Percentiles rank a stretch among this genome's conserved stretches.
Evolutionary conservation across 35 echinoderm and acorn worm species (phyloP).

Genomic region (Heliocidaris erythrogramma): DNA sequence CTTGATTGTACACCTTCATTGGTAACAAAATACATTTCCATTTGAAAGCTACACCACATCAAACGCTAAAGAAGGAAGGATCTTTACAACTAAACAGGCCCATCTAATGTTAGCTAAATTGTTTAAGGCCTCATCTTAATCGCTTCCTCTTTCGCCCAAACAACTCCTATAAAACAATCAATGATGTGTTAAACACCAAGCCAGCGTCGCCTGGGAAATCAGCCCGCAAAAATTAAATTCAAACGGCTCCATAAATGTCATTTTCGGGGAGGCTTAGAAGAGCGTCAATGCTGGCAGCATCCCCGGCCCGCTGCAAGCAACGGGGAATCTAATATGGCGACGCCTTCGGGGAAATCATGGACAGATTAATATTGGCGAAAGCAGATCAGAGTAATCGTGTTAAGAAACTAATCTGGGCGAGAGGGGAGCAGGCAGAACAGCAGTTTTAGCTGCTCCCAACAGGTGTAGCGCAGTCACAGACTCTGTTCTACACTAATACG

Average conservation of each 20-base stretch:
- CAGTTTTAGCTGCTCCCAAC: constrained; percentile 48
- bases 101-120: constrained; percentile 7
- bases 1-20: not conserved
- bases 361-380: constrained; percentile 54
- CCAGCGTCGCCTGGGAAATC: constrained; percentile 26
- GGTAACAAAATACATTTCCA: not conserved
- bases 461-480: constrained; percentile 36
- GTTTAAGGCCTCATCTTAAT: constrained; percentile 34
- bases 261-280: constrained; percentile 41
- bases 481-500: constrained; percentile 48
- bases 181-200: constrained; percentile 37
- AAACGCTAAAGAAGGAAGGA: not conserved
- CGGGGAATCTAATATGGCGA: constrained; percentile 34
- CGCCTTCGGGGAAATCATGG: constrained; percentile 43
- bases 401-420: constrained; percentile 42
- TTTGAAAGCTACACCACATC: not conserved
- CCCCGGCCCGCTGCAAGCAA: constrained; percentile 21
- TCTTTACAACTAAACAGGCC: not conserved
- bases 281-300: constrained; percentile 5
- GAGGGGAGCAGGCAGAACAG: constrained; percentile 24
- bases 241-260: constrained; percentile 55
- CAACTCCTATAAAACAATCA: constrained; percentile 39
- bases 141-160: constrained; percentile 25
- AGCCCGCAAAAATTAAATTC: constrained; percentile 47
- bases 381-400: constrained; percentile 51